Evolutionary conservation across 2,888 invertebrate genomes (phyloP), one percentile per base, ranked within the genome.

Genomic region (Synergus japonicus): DNA sequence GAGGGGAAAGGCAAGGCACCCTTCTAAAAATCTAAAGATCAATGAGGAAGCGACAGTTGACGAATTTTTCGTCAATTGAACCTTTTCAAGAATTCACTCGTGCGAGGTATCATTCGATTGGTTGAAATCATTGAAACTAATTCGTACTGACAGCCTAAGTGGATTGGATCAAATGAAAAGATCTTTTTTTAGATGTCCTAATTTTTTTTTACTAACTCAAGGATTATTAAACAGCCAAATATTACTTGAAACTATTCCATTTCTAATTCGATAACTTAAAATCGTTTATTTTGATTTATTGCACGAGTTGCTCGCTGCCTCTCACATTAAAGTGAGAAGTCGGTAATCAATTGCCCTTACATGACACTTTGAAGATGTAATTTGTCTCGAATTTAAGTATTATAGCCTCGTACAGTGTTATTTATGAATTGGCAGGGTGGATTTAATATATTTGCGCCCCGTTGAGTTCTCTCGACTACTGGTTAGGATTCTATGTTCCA

Each of bases 361-460:
- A 82, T 79, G 81, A 22, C 78, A 79, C 79, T 79, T 73, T 66
- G 76, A 80, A 78, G 80, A 64, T 78, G 76, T 79, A 77, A 77
- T 81, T 80, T 76, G 79, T 76, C 65, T 77, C 69, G 37, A 41
- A 66, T 66, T 81, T 79, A 78, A 76, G 9, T 54, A 54, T n/a
- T n/a, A 54, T 18, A 9, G 8, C n/a, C 58, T 66, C 43, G 13
- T 12, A 65, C 22, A 12, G n/a, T 77, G 49, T 79, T 80, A 80
- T 81, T 82, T 79, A 78, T 46, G 80, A 79, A 78, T 43, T 73
- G 37, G 8, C 66, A 60, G 81, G 80, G 79, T 79, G 73, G 79
- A 76, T 76, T 73, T 78, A 83, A 84, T 84, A 83, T 83, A 81
- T 76, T 76, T 67, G 82, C 81, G 78, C 83, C 84, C 83, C 80